Evolutionary conservation across 92 coral and sea anemone species (phyloP).

Genomic region (Siderastrea radians): DNA sequence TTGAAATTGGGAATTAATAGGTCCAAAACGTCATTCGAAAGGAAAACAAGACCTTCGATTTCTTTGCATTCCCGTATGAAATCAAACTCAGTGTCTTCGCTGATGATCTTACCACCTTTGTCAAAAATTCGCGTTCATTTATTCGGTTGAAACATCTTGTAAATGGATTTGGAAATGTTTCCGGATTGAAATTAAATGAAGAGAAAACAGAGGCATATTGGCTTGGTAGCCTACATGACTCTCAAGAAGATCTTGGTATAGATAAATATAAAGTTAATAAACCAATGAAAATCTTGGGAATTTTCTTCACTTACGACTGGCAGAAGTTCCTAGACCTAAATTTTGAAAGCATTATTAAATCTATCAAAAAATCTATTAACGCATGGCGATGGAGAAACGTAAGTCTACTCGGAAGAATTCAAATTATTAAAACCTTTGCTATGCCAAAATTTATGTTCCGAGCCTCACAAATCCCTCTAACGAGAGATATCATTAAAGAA

Average conservation of each 20-base stretch:
- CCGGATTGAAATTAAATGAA: constrained; percentile 13
- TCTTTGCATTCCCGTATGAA: no score
- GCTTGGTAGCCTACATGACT: neutral
- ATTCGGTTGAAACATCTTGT: no score
- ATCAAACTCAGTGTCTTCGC: no score
- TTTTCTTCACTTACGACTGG: constrained; percentile 30
- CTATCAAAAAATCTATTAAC: no score
- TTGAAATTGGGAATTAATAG: no score
- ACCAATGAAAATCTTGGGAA: constrained; percentile 38
- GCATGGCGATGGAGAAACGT: constrained; percentile 33
- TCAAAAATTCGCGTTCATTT: no score
- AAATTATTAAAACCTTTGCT: constrained; percentile 27
- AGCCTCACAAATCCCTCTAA: constrained; percentile 19
- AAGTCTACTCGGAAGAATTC: constrained; percentile 14
- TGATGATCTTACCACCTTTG: no score
- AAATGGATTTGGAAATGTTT: neutral
- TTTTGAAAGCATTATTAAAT: no score
- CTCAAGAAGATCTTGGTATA: neutral
- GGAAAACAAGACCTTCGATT: no score
- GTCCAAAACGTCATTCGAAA: no score
- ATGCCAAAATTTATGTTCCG: constrained; percentile 16
- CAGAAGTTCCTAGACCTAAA: neutral
- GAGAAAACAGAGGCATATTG: constrained; percentile 23
- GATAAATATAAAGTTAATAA: constrained; percentile 20
- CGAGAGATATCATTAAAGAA: neutral